These are phyloP conservation scores for Threskiornis aethiopicus DNA, from an alignment of 2,797 vertebrate species.

Conservation along the genomic window DNA sequence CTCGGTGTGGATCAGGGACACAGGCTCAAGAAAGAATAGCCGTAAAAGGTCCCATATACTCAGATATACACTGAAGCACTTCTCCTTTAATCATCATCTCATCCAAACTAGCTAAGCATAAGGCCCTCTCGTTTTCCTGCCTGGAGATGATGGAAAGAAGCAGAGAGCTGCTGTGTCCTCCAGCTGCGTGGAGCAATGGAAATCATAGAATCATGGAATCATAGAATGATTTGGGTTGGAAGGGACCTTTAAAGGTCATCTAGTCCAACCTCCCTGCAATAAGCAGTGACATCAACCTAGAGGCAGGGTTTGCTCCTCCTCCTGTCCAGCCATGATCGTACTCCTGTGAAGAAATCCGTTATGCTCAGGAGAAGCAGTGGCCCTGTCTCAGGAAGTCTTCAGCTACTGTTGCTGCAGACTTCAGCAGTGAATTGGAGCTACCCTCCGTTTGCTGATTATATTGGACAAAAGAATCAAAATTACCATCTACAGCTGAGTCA, in stretches of 20 bases:
- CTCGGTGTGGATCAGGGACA: background rate
- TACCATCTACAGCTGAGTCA: slow-evolving; percentile 37
- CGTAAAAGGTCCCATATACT: background rate
- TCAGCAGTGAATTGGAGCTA: slow-evolving; percentile 5
- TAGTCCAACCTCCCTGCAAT: background rate
- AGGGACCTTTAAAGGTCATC: background rate
- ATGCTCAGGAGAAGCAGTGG: background rate
- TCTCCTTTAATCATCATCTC: background rate
- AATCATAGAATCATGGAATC: background rate
- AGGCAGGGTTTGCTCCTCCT: background rate
- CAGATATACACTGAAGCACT: background rate
- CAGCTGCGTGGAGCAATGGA: background rate
- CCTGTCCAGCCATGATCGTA: background rate
- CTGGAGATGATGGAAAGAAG: background rate
- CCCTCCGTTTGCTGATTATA: background rate
- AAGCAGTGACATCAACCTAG: background rate
- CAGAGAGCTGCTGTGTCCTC: background rate
- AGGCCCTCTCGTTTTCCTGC: background rate
- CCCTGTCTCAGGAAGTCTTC: background rate
- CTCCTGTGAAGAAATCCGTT: background rate
- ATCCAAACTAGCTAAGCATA: background rate
- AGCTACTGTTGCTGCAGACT: background rate
- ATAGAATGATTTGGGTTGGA: background rate
- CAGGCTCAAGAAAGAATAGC: background rate
- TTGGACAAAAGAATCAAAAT: slow-evolving; percentile 57